These are phyloP conservation scores for Lepidurus arcticus DNA, from an alignment of 1,140 invertebrate genomes.

Conservation along the genomic window DNA sequence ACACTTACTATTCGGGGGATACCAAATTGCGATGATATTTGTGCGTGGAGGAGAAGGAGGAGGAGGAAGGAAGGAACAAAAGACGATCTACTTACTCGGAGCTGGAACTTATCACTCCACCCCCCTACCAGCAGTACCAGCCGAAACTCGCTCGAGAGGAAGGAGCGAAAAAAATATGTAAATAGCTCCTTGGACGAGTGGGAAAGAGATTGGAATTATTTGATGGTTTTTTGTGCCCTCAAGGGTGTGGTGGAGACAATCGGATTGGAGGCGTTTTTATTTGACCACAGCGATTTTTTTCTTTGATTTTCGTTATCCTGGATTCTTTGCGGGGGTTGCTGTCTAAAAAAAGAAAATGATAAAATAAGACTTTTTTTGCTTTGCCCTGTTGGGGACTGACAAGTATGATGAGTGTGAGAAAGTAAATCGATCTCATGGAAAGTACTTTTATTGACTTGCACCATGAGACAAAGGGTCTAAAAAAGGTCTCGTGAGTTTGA, in stretches of 20 bases:
- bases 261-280: background rate
- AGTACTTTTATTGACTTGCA: slow-evolving; percentile 13
- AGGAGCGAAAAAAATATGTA: background rate
- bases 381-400: background rate
- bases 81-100: background rate
- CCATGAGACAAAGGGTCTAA: background rate
- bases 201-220: slow-evolving; percentile 1
- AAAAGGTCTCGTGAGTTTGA: background rate
- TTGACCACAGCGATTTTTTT: background rate
- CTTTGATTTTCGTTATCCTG: background rate
- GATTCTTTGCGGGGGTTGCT: background rate
- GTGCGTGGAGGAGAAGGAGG: background rate
- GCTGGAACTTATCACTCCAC: slow-evolving; percentile 14
- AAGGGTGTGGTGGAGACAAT: background rate
- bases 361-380: background rate
- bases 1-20: background rate
- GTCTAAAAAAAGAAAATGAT: background rate
- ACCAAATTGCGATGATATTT: slow-evolving; percentile 3
- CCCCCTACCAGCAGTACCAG: background rate
- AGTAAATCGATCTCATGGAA: background rate
- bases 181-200: background rate
- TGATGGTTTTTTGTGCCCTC: background rate
- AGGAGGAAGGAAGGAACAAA: background rate
- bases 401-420: background rate
- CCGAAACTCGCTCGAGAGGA: background rate